Evolutionary conservation across 2,888 invertebrate species (phyloP).

Genomic region (Reticulitermes lucifugus): DNA sequence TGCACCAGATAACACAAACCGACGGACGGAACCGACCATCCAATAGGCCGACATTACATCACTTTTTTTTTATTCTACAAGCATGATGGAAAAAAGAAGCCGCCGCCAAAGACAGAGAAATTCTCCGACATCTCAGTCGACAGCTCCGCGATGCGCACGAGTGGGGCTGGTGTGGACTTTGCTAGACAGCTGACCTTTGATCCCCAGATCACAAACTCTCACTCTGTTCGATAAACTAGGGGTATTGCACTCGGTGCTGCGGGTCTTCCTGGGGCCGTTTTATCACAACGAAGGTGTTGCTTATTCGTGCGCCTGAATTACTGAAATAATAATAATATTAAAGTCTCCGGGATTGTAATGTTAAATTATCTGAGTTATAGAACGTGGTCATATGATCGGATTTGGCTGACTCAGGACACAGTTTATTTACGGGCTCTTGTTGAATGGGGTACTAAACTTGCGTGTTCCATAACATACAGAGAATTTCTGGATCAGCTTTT

Average conservation of each 20-base stretch:
- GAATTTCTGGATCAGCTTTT: no score
- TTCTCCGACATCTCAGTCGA: background rate
- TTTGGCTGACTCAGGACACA: no score
- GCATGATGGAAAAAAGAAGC: slow-evolving; percentile 5
- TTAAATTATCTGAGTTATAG: no score
- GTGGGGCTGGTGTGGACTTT: background rate
- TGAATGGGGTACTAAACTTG: no score
- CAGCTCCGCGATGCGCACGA: slow-evolving; percentile 9
- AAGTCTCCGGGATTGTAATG: no score
- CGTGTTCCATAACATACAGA: no score
- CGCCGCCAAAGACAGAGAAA: slow-evolving; percentile 22
- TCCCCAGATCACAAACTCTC: background rate
- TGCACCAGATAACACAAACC: slow-evolving; percentile 31
- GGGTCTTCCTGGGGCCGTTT: no score
- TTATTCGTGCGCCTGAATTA: no score
- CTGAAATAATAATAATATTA: background rate
- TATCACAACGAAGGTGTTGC: no score
- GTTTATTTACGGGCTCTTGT: no score
- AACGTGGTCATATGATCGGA: no score
- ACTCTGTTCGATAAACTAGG: background rate
- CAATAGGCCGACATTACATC: slow-evolving; percentile 12
- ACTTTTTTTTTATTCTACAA: background rate
- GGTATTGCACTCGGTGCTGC: background rate
- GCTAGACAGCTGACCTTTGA: slow-evolving; percentile 5
- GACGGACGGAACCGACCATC: background rate